A percentile compares a stretch with the other conserved stretches of the same genome.
Evolutionary conservation across 2,113 vertebrate species (phyloP).

Genomic region (Oreochromis niloticus): DNA sequence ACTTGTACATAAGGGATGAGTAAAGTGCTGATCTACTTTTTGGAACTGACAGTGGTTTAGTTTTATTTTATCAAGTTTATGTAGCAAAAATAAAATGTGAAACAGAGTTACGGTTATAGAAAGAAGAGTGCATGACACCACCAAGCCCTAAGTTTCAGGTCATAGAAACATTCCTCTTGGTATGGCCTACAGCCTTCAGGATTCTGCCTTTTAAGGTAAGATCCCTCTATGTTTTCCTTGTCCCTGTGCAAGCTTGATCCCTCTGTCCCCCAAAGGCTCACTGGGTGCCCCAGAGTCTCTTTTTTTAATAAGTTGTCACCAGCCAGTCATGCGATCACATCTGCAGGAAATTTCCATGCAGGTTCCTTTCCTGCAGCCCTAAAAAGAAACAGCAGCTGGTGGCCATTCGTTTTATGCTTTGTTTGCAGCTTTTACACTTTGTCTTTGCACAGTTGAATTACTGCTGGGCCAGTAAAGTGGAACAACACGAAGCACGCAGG

Average conservation of each 20-base stretch:
- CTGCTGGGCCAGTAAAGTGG: slow-evolving; percentile 4
- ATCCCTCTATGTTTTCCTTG: slow-evolving; percentile 34
- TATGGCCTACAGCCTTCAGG: slow-evolving; percentile 15
- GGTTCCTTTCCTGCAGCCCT: slow-evolving; percentile 24
- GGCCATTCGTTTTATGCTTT: slow-evolving; percentile 49
- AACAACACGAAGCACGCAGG: background rate
- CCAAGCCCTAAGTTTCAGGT: slow-evolving; percentile 20
- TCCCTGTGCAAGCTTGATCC: slow-evolving; percentile 19
- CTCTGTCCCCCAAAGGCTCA: slow-evolving; percentile 17
- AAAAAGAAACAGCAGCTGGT: slow-evolving; percentile 53
- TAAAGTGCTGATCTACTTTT: background rate
- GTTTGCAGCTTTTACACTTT: slow-evolving; percentile 55
- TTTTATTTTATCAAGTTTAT: background rate
- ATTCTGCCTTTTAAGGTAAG: slow-evolving; percentile 76
- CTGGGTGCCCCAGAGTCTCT: slow-evolving; percentile 20
- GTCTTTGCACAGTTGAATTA: slow-evolving; percentile 42
- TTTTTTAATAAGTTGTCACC: slow-evolving; percentile 64
- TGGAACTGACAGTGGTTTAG: background rate
- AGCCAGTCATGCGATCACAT: slow-evolving; percentile 58
- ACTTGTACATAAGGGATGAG: background rate
- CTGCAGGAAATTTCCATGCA: slow-evolving; percentile 50
- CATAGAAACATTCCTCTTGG: slow-evolving; percentile 42
- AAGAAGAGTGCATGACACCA: background rate
- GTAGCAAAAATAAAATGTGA: background rate
- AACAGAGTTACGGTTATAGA: background rate